Base-by-base conservation (phyloP, 1,140 invertebrate species). In the Drosophila teissieri region DNA sequence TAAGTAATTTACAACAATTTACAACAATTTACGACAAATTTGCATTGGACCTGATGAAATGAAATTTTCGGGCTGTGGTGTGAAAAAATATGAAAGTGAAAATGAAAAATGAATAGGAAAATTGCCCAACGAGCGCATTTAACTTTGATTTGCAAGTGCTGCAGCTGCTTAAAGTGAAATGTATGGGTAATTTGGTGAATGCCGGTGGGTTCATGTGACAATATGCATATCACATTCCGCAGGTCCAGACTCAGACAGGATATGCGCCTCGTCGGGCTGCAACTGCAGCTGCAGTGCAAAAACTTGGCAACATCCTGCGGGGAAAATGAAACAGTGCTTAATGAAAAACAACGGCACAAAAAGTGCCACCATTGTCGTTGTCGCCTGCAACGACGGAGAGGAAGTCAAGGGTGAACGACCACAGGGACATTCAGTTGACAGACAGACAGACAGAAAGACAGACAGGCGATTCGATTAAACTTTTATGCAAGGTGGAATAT, bases 21-120 rank as follows among this genome's bases (percentile, higher is more conserved):
- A 73, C 60, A 86, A 83, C 83, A 79, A 88, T 88, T 86, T 86
- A 86, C 65, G 64, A 88, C 62, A 82, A 86, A 88, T 86, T 86
- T 89, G 82, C 82, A 88, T 86, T 67, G 51, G 46, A 48, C 31
- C 46, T 10, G 24, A 45, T 77, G 46, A 37, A 78, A 45, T 77
- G 46, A 37, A 73, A 45, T 49, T 55, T 68, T 70, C 36, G 56
- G 53, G 45, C 48, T 74, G 48, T 74, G 75, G 83, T 82, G 83
- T 83, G 75, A 88, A 86, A 86, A 86, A 76, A 80, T 79, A 83
- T 79, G 61, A 68, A 81, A 80, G 58, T 77, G 55, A 69, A 81
- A 73, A 80, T 81, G 57, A 60, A 83, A 73, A 86, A 80, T 81
- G 57, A 60, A 83, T 68, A 86, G 78, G 57, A 60, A 79, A 73